Base-by-base conservation (phyloP, 2,113 vertebrate species). In the Balaeniceps rex region DNA sequence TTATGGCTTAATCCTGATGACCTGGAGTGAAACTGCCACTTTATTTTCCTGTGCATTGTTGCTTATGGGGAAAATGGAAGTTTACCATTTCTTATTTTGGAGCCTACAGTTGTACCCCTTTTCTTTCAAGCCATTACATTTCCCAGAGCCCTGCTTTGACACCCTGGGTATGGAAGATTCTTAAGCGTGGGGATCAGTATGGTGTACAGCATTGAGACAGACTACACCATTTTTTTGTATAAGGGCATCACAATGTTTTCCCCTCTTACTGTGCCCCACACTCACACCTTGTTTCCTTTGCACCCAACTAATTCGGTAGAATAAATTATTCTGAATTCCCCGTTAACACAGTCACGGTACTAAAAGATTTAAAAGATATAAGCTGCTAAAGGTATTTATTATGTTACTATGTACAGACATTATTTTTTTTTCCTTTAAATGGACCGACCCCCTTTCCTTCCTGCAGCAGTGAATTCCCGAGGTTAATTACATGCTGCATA, bases 401-500 rank as follows among this genome's bases (percentile, higher is more conserved):
- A 92, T 75, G 81, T 91, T 91, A 65, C 85, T 96, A 72, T 77
- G 57, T 79, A 86, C 64, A 60, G 84, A 57, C 40, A 11, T n/a
- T 60, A 60, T 42, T 44, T 60, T 93, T 88, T 80, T 87, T 38
- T 18, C 42, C 61, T 96, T 80, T 91, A 52, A 90, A 83, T 60
- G 86, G 88, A 75, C 60, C n/a, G 1, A 80, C 78, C 75, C 38
- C 63, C 75, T 96, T 94, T 55, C 69, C 40, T 82, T 94, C 88
- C 83, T 74, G 84, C 88, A 83, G 96, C 89, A 90, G 84, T 77
- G 95, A 91, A 92, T 95, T 96, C 84, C 84, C 28, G 49, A 95
- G 95, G 91, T 97, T 96, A 96, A 94, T 97, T 96, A 81, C 92
- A 95, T 36, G 84, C 80, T 82, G 83, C 0, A 5, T 94, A 91